Evolutionary conservation across 2,888 invertebrate species (phyloP), one percentile per base, ranked within the genome.

Genomic region (Periphyllus acericola): DNA sequence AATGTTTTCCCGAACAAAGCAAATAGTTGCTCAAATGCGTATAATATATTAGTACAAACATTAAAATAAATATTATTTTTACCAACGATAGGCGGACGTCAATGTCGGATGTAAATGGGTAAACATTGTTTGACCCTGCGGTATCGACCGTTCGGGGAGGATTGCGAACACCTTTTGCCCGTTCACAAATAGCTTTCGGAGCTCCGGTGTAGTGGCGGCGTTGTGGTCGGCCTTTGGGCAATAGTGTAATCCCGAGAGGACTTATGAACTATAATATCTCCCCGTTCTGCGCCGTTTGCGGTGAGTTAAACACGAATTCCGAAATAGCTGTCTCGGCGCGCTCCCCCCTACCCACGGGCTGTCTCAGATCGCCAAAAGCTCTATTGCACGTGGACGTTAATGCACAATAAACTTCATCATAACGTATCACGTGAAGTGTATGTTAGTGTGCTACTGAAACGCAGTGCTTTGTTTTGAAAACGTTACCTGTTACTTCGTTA

Each of bases 121-220:
- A 74, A 83, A 83, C 55, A 55, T 34, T 29, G 36, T 83, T 83
- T 60, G 66, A 76, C 76, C 76, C 84, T 29, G 40, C 40, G 75
- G 32, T 85, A 84, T 84, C 66, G 84, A 84, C 84, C 84, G 40
- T 40, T 9, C 66, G 46, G 32, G 83, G 55, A 19, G 72, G 17
- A 60, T 25, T 14, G 66, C 66, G 52, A 84, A 85, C 84, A 85
- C 78, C 76, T 85, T 78, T 78, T 78, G 66, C 84, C 76, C n/a
- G 78, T 68, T 84, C 75, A 40, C 83, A 84, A 84, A 84, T 84
- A 75, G 83, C 83, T 40, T 75, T 32, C 32, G 40, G 75, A 60
- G 25, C 55, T 75, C 32, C 40, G 9, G 60, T 25, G 25, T 14
- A 68, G 52, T 66, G 76, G 40, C 25, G 76, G 40, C 25, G 46